A percentile compares a stretch with the other conserved stretches of the same genome.
Evolutionary conservation across 2,113 vertebrate genomes (phyloP).

Genomic region (Hemiscyllium ocellatum): DNA sequence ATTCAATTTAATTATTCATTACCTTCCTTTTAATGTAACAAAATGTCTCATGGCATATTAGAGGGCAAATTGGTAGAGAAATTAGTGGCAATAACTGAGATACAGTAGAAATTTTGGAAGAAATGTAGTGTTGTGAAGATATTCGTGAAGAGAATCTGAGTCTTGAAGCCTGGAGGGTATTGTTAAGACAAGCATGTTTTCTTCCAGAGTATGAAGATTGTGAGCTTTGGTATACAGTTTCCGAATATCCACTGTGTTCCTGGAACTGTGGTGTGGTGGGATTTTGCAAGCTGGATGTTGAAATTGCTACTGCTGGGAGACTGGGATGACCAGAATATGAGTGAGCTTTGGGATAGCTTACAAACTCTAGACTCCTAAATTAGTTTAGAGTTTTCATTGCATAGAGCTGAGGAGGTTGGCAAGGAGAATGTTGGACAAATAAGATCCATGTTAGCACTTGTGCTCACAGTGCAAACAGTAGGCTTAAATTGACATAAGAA

Average conservation of each 20-base stretch:
- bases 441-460: neutral
- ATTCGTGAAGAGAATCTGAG: neutral
- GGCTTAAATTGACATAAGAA: neutral
- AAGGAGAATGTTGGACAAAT: neutral
- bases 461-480: neutral
- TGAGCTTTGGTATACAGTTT: neutral
- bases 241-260: neutral
- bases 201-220: neutral
- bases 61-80: neutral
- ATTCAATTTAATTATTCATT: too few species aligned
- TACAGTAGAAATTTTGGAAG: neutral
- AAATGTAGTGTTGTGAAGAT: neutral
- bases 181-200: neutral
- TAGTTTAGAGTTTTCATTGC: neutral
- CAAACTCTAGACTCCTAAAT: neutral
- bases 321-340: neutral
- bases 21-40: too few species aligned
- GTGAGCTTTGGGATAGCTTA: neutral
- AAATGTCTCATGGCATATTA: neutral
- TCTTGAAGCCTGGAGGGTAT: neutral
- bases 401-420: neutral
- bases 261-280: neutral
- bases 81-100: neutral
- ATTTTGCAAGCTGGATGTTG: neutral
- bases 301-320: neutral